Conservation (phyloP, 2,888 invertebrate genomes). For the Anthophora plumipes region DNA sequence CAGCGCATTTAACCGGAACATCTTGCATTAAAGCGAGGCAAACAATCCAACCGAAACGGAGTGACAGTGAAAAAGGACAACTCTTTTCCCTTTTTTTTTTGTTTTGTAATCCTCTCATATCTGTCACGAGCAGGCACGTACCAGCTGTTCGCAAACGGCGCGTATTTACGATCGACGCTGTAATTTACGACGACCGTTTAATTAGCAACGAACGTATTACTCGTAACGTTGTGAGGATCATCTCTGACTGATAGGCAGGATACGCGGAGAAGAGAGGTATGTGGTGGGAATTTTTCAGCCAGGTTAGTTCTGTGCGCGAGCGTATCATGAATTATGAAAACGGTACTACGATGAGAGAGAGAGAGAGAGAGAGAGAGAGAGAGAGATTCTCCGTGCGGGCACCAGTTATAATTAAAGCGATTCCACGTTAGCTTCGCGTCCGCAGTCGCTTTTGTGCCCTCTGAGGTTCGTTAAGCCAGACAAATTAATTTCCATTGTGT, state of each 20-base stretch:
- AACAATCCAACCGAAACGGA: neutral
- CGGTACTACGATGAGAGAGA: too few relatives aligned
- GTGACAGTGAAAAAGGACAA: neutral
- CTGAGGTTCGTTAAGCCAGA: slow-evolving; percentile 58
- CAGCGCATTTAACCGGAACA: too few relatives aligned
- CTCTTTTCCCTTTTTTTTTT: too few relatives aligned
- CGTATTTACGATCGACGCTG: slow-evolving; percentile 21
- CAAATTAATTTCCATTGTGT: slow-evolving; percentile 65
- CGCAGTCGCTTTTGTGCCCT: slow-evolving; percentile 35
- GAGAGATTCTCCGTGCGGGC: neutral
- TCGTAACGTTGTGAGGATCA: neutral
- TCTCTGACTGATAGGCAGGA: neutral
- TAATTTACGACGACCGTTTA: slow-evolving; percentile 19
- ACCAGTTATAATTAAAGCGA: slow-evolving; percentile 59
- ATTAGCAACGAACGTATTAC: slow-evolving; percentile 7
- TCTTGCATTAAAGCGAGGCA: too few relatives aligned
- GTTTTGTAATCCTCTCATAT: neutral
- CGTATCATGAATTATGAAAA: slow-evolving; percentile 11
- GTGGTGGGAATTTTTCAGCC: slow-evolving; percentile 20
- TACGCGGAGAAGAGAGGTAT: too few relatives aligned
- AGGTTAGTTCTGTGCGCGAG: neutral
- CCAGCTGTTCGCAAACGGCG: neutral
- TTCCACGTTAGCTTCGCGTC: slow-evolving; percentile 8
- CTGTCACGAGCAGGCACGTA: slow-evolving; percentile 10
- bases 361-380: too few relatives aligned